A percentile compares a stretch with the other conserved stretches of the same genome.
Evolutionary conservation across 2,797 vertebrate species (phyloP).

Genomic region (Acipenser ruthenus): DNA sequence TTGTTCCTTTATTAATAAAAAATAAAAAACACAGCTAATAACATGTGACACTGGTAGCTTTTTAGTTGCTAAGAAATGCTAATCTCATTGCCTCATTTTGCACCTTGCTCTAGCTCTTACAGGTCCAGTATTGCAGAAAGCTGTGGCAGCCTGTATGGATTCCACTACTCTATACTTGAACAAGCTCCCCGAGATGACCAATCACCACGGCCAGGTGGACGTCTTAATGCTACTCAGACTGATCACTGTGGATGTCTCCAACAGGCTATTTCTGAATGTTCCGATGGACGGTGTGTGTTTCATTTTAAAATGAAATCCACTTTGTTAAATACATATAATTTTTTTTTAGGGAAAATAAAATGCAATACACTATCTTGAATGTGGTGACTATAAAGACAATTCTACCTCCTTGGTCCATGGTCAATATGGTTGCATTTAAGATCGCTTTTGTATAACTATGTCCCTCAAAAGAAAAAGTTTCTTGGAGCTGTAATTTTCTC

Average conservation of each 20-base stretch:
- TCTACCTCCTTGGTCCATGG: too few species aligned
- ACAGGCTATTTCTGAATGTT: conserved; percentile 79
- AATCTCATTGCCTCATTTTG: not conserved
- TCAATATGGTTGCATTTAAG: too few species aligned
- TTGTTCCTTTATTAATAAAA: not conserved
- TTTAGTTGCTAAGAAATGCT: not conserved
- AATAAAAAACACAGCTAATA: too few species aligned
- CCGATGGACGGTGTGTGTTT: conserved; percentile 71
- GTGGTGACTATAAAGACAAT: too few species aligned
- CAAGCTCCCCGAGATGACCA: conserved; percentile 54
- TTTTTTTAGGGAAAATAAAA: too few species aligned
- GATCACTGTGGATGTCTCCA: conserved; percentile 83
- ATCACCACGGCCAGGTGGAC: conserved; percentile 60
- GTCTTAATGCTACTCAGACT: conserved; percentile 75
- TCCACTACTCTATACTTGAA: conserved; percentile 71
- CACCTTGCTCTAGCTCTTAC: conserved; percentile 66
- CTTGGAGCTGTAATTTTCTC: too few species aligned
- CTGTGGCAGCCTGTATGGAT: conserved; percentile 62
- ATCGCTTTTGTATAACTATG: too few species aligned
- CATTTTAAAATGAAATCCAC: too few species aligned
- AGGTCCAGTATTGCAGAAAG: conserved; percentile 74
- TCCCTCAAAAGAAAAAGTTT: too few species aligned
- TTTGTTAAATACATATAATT: too few species aligned
- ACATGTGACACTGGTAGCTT: too few species aligned
- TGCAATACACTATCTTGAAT: too few species aligned